Conservation (phyloP, 2,888 invertebrate genomes). For the Cyclophora albipunctata region DNA sequence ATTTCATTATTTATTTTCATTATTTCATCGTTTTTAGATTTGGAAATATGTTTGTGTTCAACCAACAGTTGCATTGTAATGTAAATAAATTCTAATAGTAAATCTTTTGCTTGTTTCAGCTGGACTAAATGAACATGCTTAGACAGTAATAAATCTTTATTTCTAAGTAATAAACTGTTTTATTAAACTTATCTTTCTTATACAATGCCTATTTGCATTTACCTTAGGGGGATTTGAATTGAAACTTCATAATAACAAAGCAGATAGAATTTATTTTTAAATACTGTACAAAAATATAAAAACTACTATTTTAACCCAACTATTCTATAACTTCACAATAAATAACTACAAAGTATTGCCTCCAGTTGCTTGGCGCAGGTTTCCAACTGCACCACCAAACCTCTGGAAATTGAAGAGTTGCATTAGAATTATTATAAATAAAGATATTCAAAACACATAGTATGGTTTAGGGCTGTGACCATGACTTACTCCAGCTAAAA, state of each 20-base stretch:
- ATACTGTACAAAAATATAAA: constrained; percentile 57
- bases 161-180: constrained; percentile 34
- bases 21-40: no score
- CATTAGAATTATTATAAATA: not conserved
- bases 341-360: constrained; percentile 25
- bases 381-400: constrained; percentile 49
- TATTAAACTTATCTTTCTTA: constrained; percentile 9
- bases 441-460: no score
- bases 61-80: no score
- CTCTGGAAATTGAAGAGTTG: constrained; percentile 45
- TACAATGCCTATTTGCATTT: no score
- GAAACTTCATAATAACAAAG: no score
- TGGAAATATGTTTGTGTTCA: no score
- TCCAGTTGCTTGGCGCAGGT: constrained; percentile 36
- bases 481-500: constrained; percentile 77
- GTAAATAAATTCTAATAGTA: no score
- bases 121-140: constrained; percentile 65
- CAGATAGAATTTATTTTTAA: constrained; percentile 28
- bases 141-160: constrained; percentile 46
- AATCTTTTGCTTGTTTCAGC: constrained; percentile 63
- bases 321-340: constrained; percentile 15
- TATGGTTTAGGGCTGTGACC: no score
- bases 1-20: no score
- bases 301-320: constrained; percentile 8
- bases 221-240: no score